These are phyloP conservation scores for Protaetia brevitarsis DNA, from an alignment of 1,140 invertebrate genomes.

Conservation along the genomic window DNA sequence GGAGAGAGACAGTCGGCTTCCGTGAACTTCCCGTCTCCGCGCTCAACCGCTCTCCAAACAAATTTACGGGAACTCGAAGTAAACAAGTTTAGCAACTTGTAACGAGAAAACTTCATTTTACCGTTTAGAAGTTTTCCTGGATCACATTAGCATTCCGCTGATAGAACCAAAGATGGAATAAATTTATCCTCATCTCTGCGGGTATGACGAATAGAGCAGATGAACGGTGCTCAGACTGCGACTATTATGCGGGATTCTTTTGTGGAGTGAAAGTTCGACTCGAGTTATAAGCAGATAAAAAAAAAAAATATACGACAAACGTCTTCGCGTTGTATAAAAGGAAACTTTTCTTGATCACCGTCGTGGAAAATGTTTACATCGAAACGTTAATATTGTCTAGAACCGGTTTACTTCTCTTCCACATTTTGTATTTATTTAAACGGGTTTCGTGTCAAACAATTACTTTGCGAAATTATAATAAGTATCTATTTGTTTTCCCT, in stretches of 20 bases:
- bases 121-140: conserved; percentile 35
- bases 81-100: conserved; percentile 36
- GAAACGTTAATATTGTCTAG: too few relatives aligned
- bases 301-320: too few relatives aligned
- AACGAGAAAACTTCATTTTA: conserved; percentile 39
- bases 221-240: neutral
- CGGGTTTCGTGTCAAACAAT: too few relatives aligned
- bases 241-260: conserved; percentile 16
- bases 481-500: too few relatives aligned
- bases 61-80: conserved; percentile 34
- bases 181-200: conserved; percentile 22
- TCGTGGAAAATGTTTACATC: too few relatives aligned
- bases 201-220: neutral
- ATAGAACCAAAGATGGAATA: conserved; percentile 25
- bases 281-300: conserved; percentile 5
- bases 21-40: conserved; percentile 1
- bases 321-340: too few relatives aligned
- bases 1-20: neutral
- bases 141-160: conserved; percentile 34
- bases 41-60: conserved; percentile 28
- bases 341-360: too few relatives aligned
- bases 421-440: too few relatives aligned
- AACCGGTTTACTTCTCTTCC: too few relatives aligned
- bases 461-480: too few relatives aligned
- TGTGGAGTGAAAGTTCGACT: conserved; percentile 21